Percentiles rank a stretch among this genome's conserved stretches.
phyloP scores from a whole-genome alignment of 2,113 vertebrate genomes.

The Rhabdomys dilectus region DNA sequence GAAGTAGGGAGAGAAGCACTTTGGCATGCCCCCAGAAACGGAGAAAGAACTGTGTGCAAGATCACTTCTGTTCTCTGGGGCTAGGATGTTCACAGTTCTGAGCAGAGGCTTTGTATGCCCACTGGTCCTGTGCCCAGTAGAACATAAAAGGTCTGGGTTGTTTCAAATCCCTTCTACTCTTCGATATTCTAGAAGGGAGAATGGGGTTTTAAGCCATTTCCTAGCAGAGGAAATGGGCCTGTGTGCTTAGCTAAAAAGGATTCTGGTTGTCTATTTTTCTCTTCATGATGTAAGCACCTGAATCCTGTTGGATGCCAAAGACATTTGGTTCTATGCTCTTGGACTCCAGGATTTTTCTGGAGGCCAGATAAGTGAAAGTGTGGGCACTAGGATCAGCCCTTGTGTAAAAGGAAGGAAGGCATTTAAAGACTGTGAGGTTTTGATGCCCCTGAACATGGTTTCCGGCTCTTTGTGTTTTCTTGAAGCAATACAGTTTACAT shows the following conservation, averaged over 20 bases:
- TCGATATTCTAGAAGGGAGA: neutral
- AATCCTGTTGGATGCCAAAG: neutral
- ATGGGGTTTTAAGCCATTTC: neutral
- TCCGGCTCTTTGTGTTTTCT: conserved; percentile 8
- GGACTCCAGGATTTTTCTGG: neutral
- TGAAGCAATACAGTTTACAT: neutral
- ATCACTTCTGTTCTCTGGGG: neutral
- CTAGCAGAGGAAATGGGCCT: neutral
- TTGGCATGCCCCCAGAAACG: neutral
- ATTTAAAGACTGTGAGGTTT: neutral
- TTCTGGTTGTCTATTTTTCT: neutral
- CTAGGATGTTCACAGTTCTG: neutral
- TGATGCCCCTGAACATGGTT: neutral
- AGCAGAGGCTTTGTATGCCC: neutral
- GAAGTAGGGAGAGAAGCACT: neutral
- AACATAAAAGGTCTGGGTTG: neutral
- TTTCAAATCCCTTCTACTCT: neutral
- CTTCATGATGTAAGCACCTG: neutral
- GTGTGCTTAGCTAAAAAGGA: neutral
- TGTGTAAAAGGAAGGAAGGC: neutral
- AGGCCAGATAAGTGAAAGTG: neutral
- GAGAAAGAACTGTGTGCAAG: neutral
- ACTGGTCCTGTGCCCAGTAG: neutral
- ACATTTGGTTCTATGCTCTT: neutral
- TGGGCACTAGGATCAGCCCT: too few species aligned